Percentiles rank a stretch among this genome's conserved stretches.
phyloP scores from a whole-genome alignment of 2,113 vertebrate species.

The Sinocyclocheilus maitianheensis region DNA sequence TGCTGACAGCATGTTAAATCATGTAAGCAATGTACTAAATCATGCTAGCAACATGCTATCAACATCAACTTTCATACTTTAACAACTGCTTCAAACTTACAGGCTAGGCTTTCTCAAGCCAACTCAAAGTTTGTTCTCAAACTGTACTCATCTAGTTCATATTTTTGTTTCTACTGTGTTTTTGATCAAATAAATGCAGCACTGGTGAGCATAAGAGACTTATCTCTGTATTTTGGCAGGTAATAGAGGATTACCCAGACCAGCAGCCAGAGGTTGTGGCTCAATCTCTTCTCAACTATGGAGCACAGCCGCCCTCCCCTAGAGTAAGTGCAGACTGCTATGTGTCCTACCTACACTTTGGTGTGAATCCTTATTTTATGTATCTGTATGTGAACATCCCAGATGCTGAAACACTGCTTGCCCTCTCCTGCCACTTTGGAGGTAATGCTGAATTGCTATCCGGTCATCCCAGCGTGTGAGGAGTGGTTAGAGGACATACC shows the following conservation, averaged over 20 bases:
- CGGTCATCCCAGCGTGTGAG: slow-evolving; percentile 73
- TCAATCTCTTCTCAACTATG: slow-evolving; percentile 78
- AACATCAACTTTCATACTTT: too few relatives aligned
- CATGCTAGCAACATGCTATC: too few relatives aligned
- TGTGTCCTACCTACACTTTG: background rate
- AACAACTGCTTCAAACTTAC: too few relatives aligned
- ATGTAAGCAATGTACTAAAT: too few relatives aligned
- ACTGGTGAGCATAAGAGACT: too few relatives aligned
- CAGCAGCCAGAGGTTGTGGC: slow-evolving; percentile 80
- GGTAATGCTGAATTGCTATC: slow-evolving; percentile 84
- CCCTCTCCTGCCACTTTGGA: slow-evolving; percentile 82
- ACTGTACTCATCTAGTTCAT: too few relatives aligned
- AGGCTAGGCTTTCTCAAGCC: too few relatives aligned
- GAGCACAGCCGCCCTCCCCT: slow-evolving; percentile 73
- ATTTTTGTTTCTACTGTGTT: too few relatives aligned
- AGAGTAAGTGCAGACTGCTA: slow-evolving; percentile 70
- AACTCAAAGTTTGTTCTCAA: background rate
- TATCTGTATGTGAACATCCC: background rate
- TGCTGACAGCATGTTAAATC: too few relatives aligned
- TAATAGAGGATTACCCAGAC: slow-evolving; percentile 79
- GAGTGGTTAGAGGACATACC: slow-evolving; percentile 76
- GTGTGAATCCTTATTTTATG: background rate
- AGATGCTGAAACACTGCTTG: slow-evolving; percentile 83
- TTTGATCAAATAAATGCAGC: too few relatives aligned
- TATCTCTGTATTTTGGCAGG: slow-evolving; percentile 61